Conservation (phyloP, 2,797 vertebrate genomes). For the Enteromius fasciolatus region DNA sequence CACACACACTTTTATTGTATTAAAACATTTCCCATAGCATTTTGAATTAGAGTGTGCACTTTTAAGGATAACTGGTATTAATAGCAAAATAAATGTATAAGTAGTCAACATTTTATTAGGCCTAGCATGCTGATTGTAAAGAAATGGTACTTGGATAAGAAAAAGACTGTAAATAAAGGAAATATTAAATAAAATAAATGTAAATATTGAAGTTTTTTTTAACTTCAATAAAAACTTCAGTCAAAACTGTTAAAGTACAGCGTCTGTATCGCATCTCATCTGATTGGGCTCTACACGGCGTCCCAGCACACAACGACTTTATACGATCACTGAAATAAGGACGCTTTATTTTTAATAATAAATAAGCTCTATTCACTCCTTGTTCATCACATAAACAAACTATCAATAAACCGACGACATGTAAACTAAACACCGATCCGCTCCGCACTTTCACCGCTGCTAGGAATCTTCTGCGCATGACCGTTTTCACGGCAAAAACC, state of each 20-base stretch:
- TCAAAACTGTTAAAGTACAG: too few species aligned
- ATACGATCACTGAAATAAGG: background rate
- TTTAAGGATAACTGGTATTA: background rate
- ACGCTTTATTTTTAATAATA: background rate
- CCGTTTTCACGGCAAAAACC: background rate
- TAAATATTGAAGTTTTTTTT: too few species aligned
- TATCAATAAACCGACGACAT: background rate
- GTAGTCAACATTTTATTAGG: background rate
- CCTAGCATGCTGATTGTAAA: background rate
- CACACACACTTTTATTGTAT: background rate
- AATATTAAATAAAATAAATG: too few species aligned
- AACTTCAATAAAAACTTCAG: too few species aligned
- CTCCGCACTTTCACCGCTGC: too few species aligned
- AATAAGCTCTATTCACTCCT: background rate
- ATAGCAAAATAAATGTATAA: background rate
- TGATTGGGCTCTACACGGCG: too few species aligned
- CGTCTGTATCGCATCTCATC: too few species aligned
- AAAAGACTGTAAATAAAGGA: too few species aligned
- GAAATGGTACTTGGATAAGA: too few species aligned
- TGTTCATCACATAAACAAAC: background rate
- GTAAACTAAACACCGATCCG: background rate
- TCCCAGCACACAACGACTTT: background rate
- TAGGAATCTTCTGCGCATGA: background rate
- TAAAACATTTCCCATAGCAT: background rate
- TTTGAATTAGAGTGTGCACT: background rate